Base-by-base conservation (phyloP, 1,140 invertebrate genomes). In the Platyscapa corneri region DNA sequence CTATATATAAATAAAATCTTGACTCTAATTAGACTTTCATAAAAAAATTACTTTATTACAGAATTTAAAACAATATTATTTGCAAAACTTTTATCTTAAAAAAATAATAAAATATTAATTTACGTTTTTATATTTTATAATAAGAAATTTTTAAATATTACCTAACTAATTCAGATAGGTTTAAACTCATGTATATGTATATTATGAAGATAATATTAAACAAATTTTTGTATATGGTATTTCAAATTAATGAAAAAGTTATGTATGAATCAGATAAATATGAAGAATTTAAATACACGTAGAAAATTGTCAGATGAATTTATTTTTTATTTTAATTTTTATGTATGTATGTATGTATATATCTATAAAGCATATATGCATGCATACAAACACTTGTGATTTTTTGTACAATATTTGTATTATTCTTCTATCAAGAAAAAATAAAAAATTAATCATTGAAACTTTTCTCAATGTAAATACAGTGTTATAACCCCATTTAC, bases 11-110 rank as follows among this genome's bases (percentile, higher is more conserved):
- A 64, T n/a, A 53, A 39, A 85, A 81, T 75, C 86, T 88, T 88
- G 87, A 89, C 88, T 84, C 85, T 89, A 88, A 85, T 89, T 89
- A 88, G 70, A 86, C 88, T 85, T 82, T 27, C 18, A 77, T 34
- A 85, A 64, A 60, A 39, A 78, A 49, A 81, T 64, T 67, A 64
- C 60, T 53, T 72, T 67, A 64, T 46, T 81, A 74, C 46, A 79
- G 49, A 86, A 27, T 39, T 74, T 56, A 46, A n/a, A 42, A 53
- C 70, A 81, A 56, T 8, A 3, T 70, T 46, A 67, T 49, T 72
- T 39, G 56, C 7, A 56, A 65, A 39, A 78, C 20, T 74, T 42
- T 56, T 82, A 82, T 76, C 39, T 60, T 60, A n/a, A 37, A 34
- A 16, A 18, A 18, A 18, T 39, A 34, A 6, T 81, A 53, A 32